phyloP scores from a whole-genome alignment of 2,888 invertebrate genomes.

The Strigamia crassipes region DNA sequence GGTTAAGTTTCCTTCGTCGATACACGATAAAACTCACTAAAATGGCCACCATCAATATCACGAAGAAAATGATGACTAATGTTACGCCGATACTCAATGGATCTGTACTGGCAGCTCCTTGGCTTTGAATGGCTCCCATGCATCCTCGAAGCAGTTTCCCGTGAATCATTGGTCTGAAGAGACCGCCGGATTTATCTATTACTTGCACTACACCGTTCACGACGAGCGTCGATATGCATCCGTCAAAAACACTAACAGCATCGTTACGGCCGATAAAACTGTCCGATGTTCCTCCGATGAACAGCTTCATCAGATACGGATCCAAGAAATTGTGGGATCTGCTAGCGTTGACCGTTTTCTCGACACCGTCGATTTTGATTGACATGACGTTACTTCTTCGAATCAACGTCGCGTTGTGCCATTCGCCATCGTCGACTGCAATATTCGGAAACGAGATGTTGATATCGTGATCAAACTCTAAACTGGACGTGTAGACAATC shows the following conservation, averaged over 20 bases:
- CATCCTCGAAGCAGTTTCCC: slow-evolving; percentile 79
- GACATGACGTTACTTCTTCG: slow-evolving; percentile 67
- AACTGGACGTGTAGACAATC: slow-evolving; percentile 77
- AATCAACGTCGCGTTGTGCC: slow-evolving; percentile 84
- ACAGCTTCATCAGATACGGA: slow-evolving; percentile 80
- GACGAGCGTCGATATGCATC: slow-evolving; percentile 86
- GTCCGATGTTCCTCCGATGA: slow-evolving; percentile 66
- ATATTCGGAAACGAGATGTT: slow-evolving; percentile 74
- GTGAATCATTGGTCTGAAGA: slow-evolving; percentile 56
- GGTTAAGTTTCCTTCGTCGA: slow-evolving; percentile 81
- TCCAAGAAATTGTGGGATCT: slow-evolving; percentile 90
- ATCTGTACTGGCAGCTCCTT: slow-evolving; percentile 75
- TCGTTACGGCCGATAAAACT: slow-evolving; percentile 47
- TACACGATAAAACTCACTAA: slow-evolving; percentile 91
- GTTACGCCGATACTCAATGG: slow-evolving; percentile 91
- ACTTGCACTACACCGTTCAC: slow-evolving; percentile 89
- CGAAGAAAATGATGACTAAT: slow-evolving; percentile 90
- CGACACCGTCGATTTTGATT: slow-evolving; percentile 71
- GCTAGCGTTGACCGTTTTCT: slow-evolving; percentile 78
- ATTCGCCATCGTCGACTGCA: slow-evolving; percentile 75
- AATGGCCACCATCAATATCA: slow-evolving; percentile 84
- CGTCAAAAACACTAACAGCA: slow-evolving; percentile 65
- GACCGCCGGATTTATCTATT: slow-evolving; percentile 77
- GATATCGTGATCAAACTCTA: slow-evolving; percentile 70
- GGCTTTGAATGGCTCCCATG: slow-evolving; percentile 72